A percentile compares a stretch with the other conserved stretches of the same genome.
phyloP scores from a whole-genome alignment of 1,140 invertebrate species.

The Drosophila albomicans region DNA sequence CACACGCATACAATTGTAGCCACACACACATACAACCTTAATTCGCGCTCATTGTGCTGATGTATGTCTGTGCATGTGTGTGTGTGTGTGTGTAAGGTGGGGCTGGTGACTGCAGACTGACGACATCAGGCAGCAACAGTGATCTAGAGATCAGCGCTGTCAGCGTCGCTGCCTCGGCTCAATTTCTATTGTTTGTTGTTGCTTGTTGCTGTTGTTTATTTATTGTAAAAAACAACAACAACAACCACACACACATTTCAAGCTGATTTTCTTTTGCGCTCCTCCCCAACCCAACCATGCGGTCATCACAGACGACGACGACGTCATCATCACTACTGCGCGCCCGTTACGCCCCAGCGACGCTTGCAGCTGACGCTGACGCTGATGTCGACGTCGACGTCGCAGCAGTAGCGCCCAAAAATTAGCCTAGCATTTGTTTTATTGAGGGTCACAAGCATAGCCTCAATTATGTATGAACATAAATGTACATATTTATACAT shows the following conservation, averaged over 20 bases:
- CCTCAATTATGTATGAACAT: constrained; percentile 19
- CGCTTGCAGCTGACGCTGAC: constrained; percentile 30
- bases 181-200: constrained; percentile 38
- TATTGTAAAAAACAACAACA: constrained; percentile 9
- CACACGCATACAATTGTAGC: constrained; percentile 26
- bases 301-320: constrained; percentile 58
- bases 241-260: constrained; percentile 1
- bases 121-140: constrained; percentile 46
- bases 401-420: constrained; percentile 56
- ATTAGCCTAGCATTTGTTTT: constrained; percentile 38
- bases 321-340: constrained; percentile 72
- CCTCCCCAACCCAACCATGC: constrained; percentile 38
- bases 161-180: constrained; percentile 33
- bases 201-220: constrained; percentile 26
- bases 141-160: constrained; percentile 38
- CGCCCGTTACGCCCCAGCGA: constrained; percentile 67
- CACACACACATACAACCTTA: constrained; percentile 43
- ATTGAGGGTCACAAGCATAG: constrained; percentile 41
- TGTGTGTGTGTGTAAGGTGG: constrained; percentile 57
- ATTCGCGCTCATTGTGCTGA: constrained; percentile 74
- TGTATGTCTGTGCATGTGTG: constrained; percentile 17
- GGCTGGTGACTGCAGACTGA: constrained; percentile 44
- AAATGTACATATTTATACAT: constrained; percentile 4
- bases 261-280: constrained; percentile 7
- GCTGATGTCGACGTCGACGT: constrained; percentile 10